A percentile compares a stretch with the other conserved stretches of the same genome.
These are phyloP conservation scores for Catostylus mosaicus DNA, from an alignment of 30 jellyfish, hydroid and myxozoan genomes.

Conservation along the genomic window DNA sequence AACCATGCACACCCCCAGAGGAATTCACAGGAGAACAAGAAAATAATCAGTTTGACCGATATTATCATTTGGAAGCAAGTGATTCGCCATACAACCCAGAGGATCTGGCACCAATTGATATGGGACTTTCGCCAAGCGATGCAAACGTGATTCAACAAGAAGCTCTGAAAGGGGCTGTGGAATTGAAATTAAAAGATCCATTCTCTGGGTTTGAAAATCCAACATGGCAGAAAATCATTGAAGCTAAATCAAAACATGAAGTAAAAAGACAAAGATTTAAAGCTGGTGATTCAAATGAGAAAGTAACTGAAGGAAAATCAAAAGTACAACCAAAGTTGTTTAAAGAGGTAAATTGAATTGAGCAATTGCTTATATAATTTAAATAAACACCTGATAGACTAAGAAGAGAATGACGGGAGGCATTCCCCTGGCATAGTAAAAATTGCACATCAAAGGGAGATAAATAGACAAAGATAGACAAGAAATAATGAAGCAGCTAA, in stretches of 20 bases:
- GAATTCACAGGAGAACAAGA: slow-evolving; percentile 55
- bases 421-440: too few relatives aligned
- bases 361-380: not conserved
- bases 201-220: slow-evolving; percentile 78
- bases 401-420: too few relatives aligned
- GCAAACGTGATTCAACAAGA: slow-evolving; percentile 55
- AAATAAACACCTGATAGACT: too few relatives aligned
- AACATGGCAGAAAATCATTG: slow-evolving; percentile 86
- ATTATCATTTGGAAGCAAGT: slow-evolving; percentile 65
- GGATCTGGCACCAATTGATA: slow-evolving; percentile 71
- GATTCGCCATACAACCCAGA: slow-evolving; percentile 93
- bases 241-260: slow-evolving; percentile 84
- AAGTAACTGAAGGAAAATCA: not conserved
- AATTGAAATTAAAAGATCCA: slow-evolving; percentile 66
- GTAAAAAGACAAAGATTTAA: slow-evolving; percentile 69
- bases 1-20: slow-evolving; percentile 60
- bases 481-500: too few relatives aligned
- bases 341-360: slow-evolving; percentile 14
- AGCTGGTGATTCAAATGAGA: slow-evolving; percentile 21
- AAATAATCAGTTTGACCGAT: slow-evolving; percentile 35
- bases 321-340: not conserved
- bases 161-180: slow-evolving; percentile 76
- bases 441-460: too few relatives aligned
- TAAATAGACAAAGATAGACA: too few relatives aligned
- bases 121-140: slow-evolving; percentile 48